Evolutionary conservation across 2,888 invertebrate genomes (phyloP).

Genomic region (Chromoteleia sp.): DNA sequence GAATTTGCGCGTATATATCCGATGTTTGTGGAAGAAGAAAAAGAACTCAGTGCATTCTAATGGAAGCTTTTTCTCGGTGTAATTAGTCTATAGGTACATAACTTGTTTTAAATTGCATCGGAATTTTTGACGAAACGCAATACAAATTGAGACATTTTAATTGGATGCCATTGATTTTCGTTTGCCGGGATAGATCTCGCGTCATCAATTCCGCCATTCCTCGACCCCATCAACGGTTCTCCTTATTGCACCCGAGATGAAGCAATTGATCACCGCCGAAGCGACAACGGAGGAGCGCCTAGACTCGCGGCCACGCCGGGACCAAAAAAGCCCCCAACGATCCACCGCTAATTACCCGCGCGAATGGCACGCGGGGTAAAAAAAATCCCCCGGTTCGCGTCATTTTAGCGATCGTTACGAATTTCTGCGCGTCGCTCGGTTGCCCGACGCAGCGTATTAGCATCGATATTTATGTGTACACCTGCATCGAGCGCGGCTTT

Average conservation of each 20-base stretch:
- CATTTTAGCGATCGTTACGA: conserved; percentile 57
- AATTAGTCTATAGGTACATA: too few species aligned
- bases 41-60: too few species aligned
- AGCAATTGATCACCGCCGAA: conserved; percentile 28
- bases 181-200: too few species aligned
- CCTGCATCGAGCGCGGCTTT: conserved; percentile 82
- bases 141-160: too few species aligned
- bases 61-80: too few species aligned
- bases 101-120: too few species aligned
- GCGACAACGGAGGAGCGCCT: conserved; percentile 18
- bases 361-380: background rate
- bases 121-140: too few species aligned
- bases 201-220: background rate
- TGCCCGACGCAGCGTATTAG: conserved; percentile 80
- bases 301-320: background rate
- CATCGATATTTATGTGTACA: conserved; percentile 84
- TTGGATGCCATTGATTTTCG: too few species aligned
- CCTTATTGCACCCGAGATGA: conserved; percentile 5
- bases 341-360: conserved; percentile 25
- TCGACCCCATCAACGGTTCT: background rate
- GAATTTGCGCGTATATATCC: too few species aligned
- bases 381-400: conserved; percentile 12
- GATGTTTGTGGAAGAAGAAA: too few species aligned
- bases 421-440: conserved; percentile 52
- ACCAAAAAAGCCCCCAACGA: conserved; percentile 13